Evolutionary conservation across 2,797 vertebrate genomes (phyloP), one percentile per base, ranked within the genome.

Genomic region (Channa striata): DNA sequence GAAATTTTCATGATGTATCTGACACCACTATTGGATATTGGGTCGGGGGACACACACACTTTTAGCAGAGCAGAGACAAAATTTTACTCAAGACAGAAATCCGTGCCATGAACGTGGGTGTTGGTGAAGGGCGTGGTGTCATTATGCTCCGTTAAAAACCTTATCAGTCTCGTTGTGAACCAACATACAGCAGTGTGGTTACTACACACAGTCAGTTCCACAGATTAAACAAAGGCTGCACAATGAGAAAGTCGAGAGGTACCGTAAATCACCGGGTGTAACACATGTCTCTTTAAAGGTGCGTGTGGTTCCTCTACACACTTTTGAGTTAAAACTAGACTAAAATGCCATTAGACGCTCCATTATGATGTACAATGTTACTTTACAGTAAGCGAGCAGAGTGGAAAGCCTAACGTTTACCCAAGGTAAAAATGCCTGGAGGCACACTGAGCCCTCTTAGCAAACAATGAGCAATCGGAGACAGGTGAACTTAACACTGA

Each of bases 381-480:
- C 7, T 1, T 37, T 37, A 37, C 4, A 53, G 13, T 17, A 34
- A 25, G 21, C 21, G n/a, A n/a, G n/a, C 30, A 8, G 33, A 53
- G 19, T 58, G 44, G 16, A 16, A 43, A 64, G 8, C 16, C 57
- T 34, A 58, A 0, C 81, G 58, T 87, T 86, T 83, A 72, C 68
- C 51, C 70, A 73, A 49, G 47, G 42, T 44, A 65, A 37, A 47
- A 59, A 43, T 57, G 44, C 80, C 68, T 57, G 5, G 14, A 59
- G 67, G 57, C 47, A 47, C 5, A 50, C 68, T 66, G 48, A 78
- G 85, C 77, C 72, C 74, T 70, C 8, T 80, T 12, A 56, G 77
- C 77, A 89, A 85, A 91, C 80, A 87, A 58, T 49, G 61, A 78
- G 53, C 19, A 40, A 43, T 11, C 36, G 42, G 59, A 70, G 46